Base-by-base conservation (phyloP, 2,888 invertebrate genomes). In the Epsilonema sp. region DNA sequence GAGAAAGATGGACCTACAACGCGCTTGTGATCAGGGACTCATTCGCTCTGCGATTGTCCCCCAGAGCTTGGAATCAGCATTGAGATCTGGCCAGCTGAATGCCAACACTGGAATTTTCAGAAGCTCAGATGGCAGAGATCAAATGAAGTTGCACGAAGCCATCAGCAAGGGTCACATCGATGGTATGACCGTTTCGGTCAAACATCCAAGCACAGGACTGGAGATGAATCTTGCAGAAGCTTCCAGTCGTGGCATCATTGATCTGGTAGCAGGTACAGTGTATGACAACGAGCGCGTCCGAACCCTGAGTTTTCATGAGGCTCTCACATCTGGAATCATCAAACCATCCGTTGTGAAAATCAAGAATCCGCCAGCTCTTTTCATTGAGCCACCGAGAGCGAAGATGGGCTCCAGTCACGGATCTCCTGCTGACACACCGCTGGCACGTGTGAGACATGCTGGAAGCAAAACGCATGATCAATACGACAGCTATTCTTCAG, bases 151-250 rank as follows among this genome's bases (percentile, higher is more conserved):
- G 40, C 74, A 78, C 20, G 80, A 86, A 63, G 86, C 89, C 0
- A 76, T 90, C 24, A 76, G 78, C 61, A 72, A 76, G 47, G 80
- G 80, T 60, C 68, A 87, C 26, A 77, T 92, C 37, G 83, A 86
- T 65, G 77, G 80, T 26, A 52, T 50, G 44, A 53, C 53, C 13
- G 52, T 58, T 25, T 46, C 46, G 1, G 53, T 58, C 19, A 46
- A 54, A 16, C 58, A 55, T 45, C 56, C 61, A 11, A 45, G 46
- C 41, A 55, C 54, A 23, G 61, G 56, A 26, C 50, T 56, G 26
- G 54, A 57, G 23, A 55, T 62, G 37, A 51, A 54, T 21, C 58
- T 59, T 41, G 46, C 48, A 43, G 61, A 66, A 47, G 70, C 68
- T 13, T 55, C 57, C 25, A 45, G 42, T 20, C 37, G 48, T 13